A percentile compares a stretch with the other conserved stretches of the same genome.
Conservation (phyloP, 2,113 vertebrate species). For the Saguinus imperator region DNA sequence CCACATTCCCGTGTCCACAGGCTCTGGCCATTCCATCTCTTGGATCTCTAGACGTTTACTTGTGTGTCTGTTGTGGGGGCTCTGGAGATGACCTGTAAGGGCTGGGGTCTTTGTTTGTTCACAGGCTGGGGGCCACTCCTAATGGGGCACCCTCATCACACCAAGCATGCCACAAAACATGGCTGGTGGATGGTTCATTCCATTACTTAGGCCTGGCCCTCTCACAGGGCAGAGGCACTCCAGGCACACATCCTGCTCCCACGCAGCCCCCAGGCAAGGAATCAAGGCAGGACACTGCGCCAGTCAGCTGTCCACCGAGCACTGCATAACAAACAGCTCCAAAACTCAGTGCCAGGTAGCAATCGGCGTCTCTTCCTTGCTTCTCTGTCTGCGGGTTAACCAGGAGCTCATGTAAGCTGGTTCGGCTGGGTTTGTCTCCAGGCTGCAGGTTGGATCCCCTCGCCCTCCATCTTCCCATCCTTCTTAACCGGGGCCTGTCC, state of each 20-base stretch:
- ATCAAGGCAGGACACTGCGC: background rate
- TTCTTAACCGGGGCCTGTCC: background rate
- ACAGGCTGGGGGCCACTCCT: background rate
- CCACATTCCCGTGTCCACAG: rapidly evolving
- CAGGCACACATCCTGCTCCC: background rate
- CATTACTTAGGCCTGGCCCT: too few relatives aligned
- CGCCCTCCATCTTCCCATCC: rapidly evolving
- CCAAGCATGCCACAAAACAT: background rate
- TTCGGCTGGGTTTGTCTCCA: background rate
- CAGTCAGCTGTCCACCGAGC: background rate
- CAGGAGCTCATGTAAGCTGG: too few relatives aligned
- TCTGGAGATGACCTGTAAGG: background rate
- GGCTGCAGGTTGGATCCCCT: background rate
- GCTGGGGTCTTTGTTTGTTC: background rate
- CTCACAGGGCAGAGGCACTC: background rate
- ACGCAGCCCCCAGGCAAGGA: background rate
- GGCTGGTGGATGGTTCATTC: too few relatives aligned
- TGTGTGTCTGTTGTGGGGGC: rapidly evolving
- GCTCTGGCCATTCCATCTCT: background rate
- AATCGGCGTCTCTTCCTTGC: background rate
- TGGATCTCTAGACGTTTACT: background rate
- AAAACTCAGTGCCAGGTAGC: rapidly evolving
- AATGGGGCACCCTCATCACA: background rate
- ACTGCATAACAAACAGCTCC: background rate
- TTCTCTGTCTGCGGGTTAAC: background rate